Percentiles rank a stretch among this genome's conserved stretches.
Evolutionary conservation across 2,113 vertebrate species (phyloP).

Genomic region (Chionis minor): DNA sequence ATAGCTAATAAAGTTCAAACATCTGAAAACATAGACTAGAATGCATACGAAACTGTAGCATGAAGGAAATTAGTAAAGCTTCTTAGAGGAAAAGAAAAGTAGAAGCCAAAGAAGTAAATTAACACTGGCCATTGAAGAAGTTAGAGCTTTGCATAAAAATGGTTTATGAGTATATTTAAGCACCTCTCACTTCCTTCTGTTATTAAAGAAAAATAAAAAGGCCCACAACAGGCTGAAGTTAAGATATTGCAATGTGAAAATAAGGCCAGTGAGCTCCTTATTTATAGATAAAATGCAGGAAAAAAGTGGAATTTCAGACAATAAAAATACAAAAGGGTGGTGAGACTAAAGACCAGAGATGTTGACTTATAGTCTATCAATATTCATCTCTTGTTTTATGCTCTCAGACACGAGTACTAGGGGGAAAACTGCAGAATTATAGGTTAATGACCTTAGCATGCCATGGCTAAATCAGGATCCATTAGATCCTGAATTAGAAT

Average conservation of each 20-base stretch:
- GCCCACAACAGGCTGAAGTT: not conserved
- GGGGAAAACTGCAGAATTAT: not conserved
- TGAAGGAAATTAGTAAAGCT: not conserved
- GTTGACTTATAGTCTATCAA: not conserved
- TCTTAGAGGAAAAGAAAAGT: not conserved
- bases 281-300: not conserved
- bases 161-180: not conserved
- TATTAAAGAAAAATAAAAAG: not conserved
- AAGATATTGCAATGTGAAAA: not conserved
- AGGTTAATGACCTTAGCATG: not conserved
- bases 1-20: not conserved
- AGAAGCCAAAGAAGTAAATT: not conserved
- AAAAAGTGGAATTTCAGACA: not conserved
- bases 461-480: not conserved
- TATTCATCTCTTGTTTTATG: not conserved
- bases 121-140: not conserved
- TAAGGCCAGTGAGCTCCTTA: not conserved
- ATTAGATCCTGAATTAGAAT: not conserved
- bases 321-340: not conserved
- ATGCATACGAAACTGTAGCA: not conserved
- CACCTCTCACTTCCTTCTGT: not conserved
- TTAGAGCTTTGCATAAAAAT: not conserved
- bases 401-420: not conserved
- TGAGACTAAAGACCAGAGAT: not conserved
- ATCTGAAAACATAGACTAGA: not conserved